Evolutionary conservation across 2,888 invertebrate species (phyloP).

Genomic region (Cyrtodaria siliqua): DNA sequence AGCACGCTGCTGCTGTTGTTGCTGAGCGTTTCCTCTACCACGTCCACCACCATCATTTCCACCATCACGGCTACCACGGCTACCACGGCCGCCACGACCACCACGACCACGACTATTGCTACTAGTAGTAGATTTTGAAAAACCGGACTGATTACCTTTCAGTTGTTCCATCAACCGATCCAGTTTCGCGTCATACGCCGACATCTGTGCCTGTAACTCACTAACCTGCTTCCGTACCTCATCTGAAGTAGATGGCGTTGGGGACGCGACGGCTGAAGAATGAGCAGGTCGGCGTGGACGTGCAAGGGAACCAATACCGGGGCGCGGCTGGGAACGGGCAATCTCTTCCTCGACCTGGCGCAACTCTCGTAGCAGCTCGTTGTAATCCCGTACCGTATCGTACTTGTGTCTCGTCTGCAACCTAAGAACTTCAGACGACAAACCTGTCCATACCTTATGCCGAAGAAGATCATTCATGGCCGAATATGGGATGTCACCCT

Average conservation of each 20-base stretch:
- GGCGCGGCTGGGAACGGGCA: conserved; percentile 1
- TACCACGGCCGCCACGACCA: too few species aligned
- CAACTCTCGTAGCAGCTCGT: too few species aligned
- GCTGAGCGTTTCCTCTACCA: neutral
- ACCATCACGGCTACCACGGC: too few species aligned
- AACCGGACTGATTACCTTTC: neutral
- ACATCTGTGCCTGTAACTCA: neutral
- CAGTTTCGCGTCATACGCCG: neutral
- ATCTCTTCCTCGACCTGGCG: too few species aligned
- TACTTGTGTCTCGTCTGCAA: too few species aligned
- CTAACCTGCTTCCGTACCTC: conserved; percentile 1
- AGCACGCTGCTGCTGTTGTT: neutral
- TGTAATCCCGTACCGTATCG: too few species aligned
- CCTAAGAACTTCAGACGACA: too few species aligned
- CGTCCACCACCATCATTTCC: neutral
- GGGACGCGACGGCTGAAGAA: neutral
- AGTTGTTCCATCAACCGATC: conserved; percentile 3
- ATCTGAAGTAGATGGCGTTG: neutral
- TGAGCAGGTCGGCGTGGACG: neutral
- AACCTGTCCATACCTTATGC: too few species aligned
- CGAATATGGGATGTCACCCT: too few species aligned
- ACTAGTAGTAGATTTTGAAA: neutral
- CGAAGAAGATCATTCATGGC: too few species aligned
- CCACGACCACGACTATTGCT: too few species aligned
- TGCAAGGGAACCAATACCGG: neutral